phyloP scores from a whole-genome alignment of 1,140 invertebrate species.

The Heliothis subflexa region DNA sequence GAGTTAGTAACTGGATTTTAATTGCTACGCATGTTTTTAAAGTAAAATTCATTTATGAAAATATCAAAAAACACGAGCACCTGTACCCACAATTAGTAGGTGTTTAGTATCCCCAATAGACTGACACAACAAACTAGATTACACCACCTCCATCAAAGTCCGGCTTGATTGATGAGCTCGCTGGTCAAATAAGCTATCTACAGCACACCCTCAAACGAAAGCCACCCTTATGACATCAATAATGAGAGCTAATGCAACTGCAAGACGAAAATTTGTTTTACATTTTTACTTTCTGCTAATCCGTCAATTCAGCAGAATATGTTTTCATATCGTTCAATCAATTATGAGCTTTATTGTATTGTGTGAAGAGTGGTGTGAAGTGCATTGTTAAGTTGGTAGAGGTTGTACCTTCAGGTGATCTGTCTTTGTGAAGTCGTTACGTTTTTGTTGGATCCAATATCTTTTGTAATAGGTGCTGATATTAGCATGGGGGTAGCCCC shows the following conservation, averaged over 20 bases:
- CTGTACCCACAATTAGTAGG: constrained; percentile 76
- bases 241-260: constrained; percentile 21
- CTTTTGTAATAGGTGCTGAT: constrained; percentile 32
- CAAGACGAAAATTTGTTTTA: constrained; percentile 28
- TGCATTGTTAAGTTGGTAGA: constrained; percentile 2
- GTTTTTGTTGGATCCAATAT: constrained; percentile 38
- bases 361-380: neutral
- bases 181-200: constrained; percentile 66
- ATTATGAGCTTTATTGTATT: constrained; percentile 11
- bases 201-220: neutral
- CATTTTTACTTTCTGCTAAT: constrained; percentile 60
- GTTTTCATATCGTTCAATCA: neutral
- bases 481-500: constrained; percentile 21
- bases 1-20: too few species aligned
- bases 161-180: constrained; percentile 77
- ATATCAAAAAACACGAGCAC: constrained; percentile 47
- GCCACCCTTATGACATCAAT: constrained; percentile 20
- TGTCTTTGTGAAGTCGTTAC: constrained; percentile 46
- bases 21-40: neutral
- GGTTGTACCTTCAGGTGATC: constrained; percentile 43
- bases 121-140: constrained; percentile 82
- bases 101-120: constrained; percentile 65
- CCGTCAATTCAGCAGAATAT: constrained; percentile 52
- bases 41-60: neutral
- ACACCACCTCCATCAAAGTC: constrained; percentile 81